These are phyloP conservation scores for Drepana arcuata DNA, from an alignment of 1,140 invertebrate species.

Conservation along the genomic window DNA sequence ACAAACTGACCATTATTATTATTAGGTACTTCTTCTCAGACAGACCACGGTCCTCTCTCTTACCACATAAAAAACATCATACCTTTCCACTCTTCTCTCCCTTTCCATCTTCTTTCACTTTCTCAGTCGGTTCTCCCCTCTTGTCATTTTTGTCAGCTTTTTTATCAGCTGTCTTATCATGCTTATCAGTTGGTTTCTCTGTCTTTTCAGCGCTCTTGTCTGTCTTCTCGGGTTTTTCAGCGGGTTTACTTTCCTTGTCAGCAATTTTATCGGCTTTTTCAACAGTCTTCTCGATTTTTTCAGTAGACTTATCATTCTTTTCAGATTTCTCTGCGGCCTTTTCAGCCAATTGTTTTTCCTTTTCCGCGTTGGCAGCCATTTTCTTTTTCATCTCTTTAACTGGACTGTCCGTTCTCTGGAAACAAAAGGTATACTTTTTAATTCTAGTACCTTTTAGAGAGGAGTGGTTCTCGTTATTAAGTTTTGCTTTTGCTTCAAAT, in stretches of 20 bases:
- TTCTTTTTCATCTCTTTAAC: conserved; percentile 65
- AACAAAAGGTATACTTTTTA: conserved; percentile 12
- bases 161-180: conserved; percentile 15
- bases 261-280: conserved; percentile 22
- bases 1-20: too few species aligned
- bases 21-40: not conserved
- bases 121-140: conserved; percentile 18
- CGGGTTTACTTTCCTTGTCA: conserved; percentile 15
- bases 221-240: conserved; percentile 23
- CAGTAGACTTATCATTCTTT: not conserved
- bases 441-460: too few species aligned
- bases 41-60: not conserved
- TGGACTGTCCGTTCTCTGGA: conserved; percentile 35
- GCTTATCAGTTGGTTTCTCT: conserved; percentile 14
- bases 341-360: conserved; percentile 41
- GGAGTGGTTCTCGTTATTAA: not conserved
- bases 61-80: not conserved
- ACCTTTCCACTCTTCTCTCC: conserved; percentile 47
- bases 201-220: conserved; percentile 27
- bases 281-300: conserved; percentile 11
- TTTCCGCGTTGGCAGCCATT: conserved; percentile 52
- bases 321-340: conserved; percentile 22
- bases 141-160: conserved; percentile 19
- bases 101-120: conserved; percentile 23
- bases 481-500: too few species aligned